phyloP scores from a whole-genome alignment of 2,797 vertebrate species.

The Gallirallus australis region DNA sequence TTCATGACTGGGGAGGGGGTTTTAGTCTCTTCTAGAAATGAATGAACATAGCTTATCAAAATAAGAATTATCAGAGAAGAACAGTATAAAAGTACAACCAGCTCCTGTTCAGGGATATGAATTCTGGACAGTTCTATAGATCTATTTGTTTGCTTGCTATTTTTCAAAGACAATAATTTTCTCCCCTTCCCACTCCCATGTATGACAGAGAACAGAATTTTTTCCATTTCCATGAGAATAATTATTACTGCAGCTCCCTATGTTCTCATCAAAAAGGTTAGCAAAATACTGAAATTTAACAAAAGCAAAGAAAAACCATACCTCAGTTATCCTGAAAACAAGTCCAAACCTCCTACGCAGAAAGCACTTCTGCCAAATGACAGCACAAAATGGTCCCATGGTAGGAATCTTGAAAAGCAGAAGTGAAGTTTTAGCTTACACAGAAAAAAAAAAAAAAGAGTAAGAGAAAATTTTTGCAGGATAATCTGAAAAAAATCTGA shows the following conservation, averaged over 20 bases:
- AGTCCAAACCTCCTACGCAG: slow-evolving; percentile 46
- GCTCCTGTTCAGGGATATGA: not conserved
- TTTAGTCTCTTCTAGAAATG: not conserved
- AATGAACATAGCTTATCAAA: not conserved
- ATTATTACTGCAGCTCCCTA: not conserved
- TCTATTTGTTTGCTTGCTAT: not conserved
- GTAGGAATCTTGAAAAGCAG: slow-evolving; percentile 48
- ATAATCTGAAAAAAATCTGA: not conserved
- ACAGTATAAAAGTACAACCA: not conserved
- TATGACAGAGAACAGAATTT: not conserved
- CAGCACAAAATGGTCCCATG: not conserved
- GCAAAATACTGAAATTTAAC: slow-evolving; percentile 7
- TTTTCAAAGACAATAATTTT: not conserved
- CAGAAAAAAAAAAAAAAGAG: not conserved
- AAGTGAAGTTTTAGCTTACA: not conserved
- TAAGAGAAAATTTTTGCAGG: not conserved
- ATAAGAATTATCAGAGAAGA: not conserved
- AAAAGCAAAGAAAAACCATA: not conserved
- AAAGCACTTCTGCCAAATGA: slow-evolving; percentile 33
- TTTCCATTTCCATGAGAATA: slow-evolving; percentile 30
- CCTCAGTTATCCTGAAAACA: slow-evolving; percentile 24
- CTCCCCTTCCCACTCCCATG: not conserved
- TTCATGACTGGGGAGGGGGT: not conserved
- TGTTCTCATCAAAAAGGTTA: slow-evolving; percentile 27
- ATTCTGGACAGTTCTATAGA: not conserved